A percentile compares a stretch with the other conserved stretches of the same genome.
phyloP scores from a whole-genome alignment of 2,888 invertebrate species.

The Pterobdella sp. region DNA sequence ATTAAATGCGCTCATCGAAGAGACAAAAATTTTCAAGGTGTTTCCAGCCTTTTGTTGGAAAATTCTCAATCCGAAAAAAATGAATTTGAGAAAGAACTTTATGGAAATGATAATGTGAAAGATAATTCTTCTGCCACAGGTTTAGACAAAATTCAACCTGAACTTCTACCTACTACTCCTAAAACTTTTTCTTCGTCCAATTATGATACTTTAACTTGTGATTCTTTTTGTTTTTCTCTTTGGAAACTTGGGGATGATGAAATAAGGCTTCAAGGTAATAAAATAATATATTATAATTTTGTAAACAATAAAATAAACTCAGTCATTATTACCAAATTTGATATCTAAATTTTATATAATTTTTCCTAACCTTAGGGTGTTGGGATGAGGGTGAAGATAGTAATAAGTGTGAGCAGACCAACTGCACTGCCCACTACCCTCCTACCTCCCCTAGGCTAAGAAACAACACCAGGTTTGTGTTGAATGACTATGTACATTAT shows the following conservation, averaged over 20 bases:
- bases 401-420: background rate
- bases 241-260: background rate
- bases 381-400: background rate
- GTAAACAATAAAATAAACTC: background rate
- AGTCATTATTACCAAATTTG: background rate
- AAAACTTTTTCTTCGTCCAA: no score
- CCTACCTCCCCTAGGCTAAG: background rate
- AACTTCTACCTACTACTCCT: no score
- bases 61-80: no score
- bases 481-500: background rate
- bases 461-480: background rate
- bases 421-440: constrained; percentile 6
- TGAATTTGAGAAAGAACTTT: no score
- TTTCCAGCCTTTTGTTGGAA: no score
- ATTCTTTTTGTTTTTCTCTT: background rate
- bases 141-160: no score
- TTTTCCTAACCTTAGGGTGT: background rate
- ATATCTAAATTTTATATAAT: background rate
- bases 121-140: no score
- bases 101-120: no score
- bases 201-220: background rate
- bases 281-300: background rate
- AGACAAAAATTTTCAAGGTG: no score
- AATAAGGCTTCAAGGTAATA: background rate
- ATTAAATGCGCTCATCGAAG: no score